Percentiles rank a stretch among this genome's conserved stretches.
Evolutionary conservation across 2,797 vertebrate genomes (phyloP).

Genomic region (Myotis myotis): DNA sequence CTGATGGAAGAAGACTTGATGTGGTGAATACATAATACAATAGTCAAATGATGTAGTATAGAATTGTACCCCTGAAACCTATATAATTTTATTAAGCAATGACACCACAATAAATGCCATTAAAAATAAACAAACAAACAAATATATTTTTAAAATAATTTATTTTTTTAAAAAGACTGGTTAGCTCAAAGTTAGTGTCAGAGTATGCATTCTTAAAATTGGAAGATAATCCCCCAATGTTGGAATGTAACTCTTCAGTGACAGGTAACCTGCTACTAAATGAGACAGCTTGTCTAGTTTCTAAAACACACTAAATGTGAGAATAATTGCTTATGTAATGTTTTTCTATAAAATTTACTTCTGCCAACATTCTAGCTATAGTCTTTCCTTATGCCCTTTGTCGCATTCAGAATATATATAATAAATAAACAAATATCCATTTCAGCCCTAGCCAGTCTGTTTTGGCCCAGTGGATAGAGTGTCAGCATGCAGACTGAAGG

Average conservation of each 20-base stretch:
- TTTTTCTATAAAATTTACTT: background rate
- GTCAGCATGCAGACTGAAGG: too few relatives aligned
- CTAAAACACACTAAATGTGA: conserved; percentile 4
- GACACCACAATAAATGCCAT: background rate
- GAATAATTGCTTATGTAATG: background rate
- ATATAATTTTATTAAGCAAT: background rate
- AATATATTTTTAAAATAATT: background rate
- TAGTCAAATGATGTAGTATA: background rate
- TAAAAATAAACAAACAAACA: background rate
- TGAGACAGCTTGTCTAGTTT: background rate
- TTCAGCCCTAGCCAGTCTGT: too few relatives aligned
- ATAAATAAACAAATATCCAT: too few relatives aligned
- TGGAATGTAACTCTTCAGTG: background rate
- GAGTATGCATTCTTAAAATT: background rate
- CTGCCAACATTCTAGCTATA: background rate
- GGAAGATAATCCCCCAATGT: background rate
- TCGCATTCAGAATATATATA: background rate
- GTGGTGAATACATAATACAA: background rate
- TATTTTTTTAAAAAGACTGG: background rate
- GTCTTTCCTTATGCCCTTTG: background rate
- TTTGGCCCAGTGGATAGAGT: too few relatives aligned
- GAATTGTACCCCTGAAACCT: background rate
- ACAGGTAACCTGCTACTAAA: background rate
- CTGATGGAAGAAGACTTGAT: background rate
- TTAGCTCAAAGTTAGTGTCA: background rate